Base-by-base conservation (phyloP, 2,888 invertebrate genomes). In the Cylloceria caligata region DNA sequence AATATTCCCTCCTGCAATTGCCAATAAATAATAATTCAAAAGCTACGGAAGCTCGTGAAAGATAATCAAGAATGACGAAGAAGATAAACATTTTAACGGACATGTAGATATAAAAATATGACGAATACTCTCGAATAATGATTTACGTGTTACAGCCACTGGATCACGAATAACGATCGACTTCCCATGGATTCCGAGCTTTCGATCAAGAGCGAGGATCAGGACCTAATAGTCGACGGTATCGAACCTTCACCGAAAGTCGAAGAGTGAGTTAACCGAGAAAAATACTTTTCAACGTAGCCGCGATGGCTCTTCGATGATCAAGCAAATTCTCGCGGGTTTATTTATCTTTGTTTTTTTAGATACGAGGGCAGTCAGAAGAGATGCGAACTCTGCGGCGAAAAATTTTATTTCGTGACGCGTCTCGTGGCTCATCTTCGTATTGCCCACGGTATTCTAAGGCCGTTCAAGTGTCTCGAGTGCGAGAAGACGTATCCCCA, bases 401-500 rank as follows among this genome's bases (percentile, higher is more conserved):
- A 90, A 65, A 89, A 87, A 30, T 91, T 91, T 74, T 85, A 87
- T 67, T 90, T 89, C 64, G 88, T 89, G 5, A 91, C 90, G 1
- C 88, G 90, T 57, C 75, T 91, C 24, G 88, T 90, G 16, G 90
- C 88, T 0, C 91, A 91, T 36, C 71, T 91, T 21, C 88, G 89
- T 16, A 85, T 87, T 57, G 87, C 83, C 5, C 90, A 90, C 78
- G 88, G 89, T 13, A 89, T 90, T 47, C 85, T 88, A 13, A 87
- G 90, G 9, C 92, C 91, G 0, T 92, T 90, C 83, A 89, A 89
- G 65, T 92, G 91, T 65, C 75, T 73, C 42, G 83, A 85, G 13
- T 91, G 91, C 77, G 88, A 81, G 0, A 91, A 90, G 62, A 86
- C 87, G 1, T 91, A 90, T 55, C 87, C 89, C 1, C 90, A 90